phyloP scores from a whole-genome alignment of 2,113 vertebrate genomes.

The Trogon surrucura region DNA sequence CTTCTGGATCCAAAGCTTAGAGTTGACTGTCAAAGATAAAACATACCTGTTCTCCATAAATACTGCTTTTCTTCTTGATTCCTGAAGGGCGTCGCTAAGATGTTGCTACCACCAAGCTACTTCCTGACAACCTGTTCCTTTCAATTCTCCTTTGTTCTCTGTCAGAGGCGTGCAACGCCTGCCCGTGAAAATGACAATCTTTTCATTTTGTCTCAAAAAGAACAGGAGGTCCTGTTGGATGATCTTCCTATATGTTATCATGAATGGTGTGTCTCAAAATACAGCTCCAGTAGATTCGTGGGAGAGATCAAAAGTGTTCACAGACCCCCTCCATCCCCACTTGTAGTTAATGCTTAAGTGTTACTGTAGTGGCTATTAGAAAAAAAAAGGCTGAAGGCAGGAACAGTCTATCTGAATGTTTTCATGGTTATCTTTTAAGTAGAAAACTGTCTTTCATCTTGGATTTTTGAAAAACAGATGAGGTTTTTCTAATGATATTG shows the following conservation, averaged over 20 bases:
- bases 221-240: not conserved
- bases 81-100: not conserved
- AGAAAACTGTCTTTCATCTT: not conserved
- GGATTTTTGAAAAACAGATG: not conserved
- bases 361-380: not conserved
- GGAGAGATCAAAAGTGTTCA: not conserved
- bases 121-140: not conserved
- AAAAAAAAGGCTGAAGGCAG: not conserved
- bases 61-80: not conserved
- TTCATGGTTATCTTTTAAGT: not conserved
- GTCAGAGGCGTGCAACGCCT: not conserved
- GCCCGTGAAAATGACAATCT: not conserved
- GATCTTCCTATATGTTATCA: not conserved
- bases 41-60: not conserved
- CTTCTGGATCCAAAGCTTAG: not conserved
- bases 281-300: fast-evolving
- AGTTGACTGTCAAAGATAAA: not conserved
- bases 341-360: not conserved
- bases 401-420: not conserved
- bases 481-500: not conserved
- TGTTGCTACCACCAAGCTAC: not conserved
- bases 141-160: not conserved
- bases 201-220: not conserved
- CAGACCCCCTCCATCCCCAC: not conserved
- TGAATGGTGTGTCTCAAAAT: not conserved